A percentile compares a stretch with the other conserved stretches of the same genome.
Evolutionary conservation across 2,797 vertebrate genomes (phyloP).

Genomic region (Phalloptychus januarius): DNA sequence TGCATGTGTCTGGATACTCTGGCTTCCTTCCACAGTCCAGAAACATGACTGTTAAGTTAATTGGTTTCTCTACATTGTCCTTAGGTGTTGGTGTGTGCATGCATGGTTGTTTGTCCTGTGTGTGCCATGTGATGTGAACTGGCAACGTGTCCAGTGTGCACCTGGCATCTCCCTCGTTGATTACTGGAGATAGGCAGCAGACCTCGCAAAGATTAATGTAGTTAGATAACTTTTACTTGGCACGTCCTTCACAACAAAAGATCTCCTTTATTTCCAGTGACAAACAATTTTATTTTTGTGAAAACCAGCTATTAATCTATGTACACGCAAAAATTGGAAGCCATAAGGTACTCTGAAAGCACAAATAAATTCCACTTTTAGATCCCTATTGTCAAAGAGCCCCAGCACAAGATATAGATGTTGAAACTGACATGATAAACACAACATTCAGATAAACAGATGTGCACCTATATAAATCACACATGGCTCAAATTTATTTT

Average conservation of each 20-base stretch:
- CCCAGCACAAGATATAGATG: conserved; percentile 4
- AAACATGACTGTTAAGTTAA: no score
- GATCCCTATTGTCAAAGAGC: conserved; percentile 35
- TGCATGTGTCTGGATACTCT: no score
- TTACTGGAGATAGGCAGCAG: no score
- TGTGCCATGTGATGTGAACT: no score
- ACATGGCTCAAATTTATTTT: conserved; percentile 21
- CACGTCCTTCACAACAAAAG: conserved; percentile 59
- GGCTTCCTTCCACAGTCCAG: no score
- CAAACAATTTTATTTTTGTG: conserved; percentile 50
- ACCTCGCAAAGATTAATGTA: no score
- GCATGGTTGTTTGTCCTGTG: no score
- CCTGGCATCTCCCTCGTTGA: no score
- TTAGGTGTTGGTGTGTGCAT: no score
- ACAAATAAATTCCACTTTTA: conserved; percentile 48
- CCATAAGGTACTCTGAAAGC: conserved; percentile 50
- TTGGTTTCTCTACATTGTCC: no score
- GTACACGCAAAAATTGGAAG: conserved; percentile 48
- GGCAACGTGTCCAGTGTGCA: no score
- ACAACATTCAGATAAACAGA: conserved; percentile 31
- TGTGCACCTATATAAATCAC: conserved; percentile 15
- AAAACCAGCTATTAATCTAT: conserved; percentile 56
- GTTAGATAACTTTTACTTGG: conserved; percentile 45
- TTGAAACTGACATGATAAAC: conserved; percentile 31
- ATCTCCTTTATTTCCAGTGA: conserved; percentile 63